Percentiles rank a stretch among this genome's conserved stretches.
These are phyloP conservation scores for cat (Felis catus) DNA, from an alignment of 2,113 vertebrate species.

Conservation along the genomic window F.catus_Fca126_mat1.0 CM031416.1:88629001-88629500, in stretches of 20 bases:
- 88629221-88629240: not conserved
- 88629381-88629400: not conserved
- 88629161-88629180: not conserved
- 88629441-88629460: not conserved
- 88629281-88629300: not conserved
- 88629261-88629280: not conserved
- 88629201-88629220: not conserved
- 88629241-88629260: not conserved
- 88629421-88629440: not conserved
- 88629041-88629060: not conserved
- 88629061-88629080: not conserved
- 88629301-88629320: not conserved
- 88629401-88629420: not conserved
- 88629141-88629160: not conserved
- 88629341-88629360: not conserved
- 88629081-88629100: not conserved
- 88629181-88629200: not conserved
- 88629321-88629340: not conserved
- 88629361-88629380: not conserved
- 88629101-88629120: not conserved
- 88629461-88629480: not conserved
- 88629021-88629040: not conserved
- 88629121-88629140: not conserved
- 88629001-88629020: not conserved
- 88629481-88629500: not conserved